Percentiles rank a stretch among this genome's conserved stretches.
Evolutionary conservation across 2,797 vertebrate genomes (phyloP).

Genomic region (Miichthys miiuy): DNA sequence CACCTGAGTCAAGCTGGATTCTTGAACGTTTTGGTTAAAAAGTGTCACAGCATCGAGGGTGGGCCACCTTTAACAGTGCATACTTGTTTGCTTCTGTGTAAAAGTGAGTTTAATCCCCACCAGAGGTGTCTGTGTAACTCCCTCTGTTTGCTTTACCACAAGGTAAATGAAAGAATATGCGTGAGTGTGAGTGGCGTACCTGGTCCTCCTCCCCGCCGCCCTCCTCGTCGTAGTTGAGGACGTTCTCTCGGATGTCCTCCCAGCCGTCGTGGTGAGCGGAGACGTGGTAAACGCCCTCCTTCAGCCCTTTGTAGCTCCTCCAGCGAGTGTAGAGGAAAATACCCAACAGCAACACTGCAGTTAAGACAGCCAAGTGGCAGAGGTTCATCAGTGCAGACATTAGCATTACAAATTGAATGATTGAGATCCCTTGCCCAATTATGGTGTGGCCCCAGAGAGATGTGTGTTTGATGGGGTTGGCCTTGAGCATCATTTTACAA

Average conservation of each 20-base stretch:
- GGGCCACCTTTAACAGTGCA: background rate
- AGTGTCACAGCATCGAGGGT: too few species aligned
- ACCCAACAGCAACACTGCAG: constrained; percentile 86
- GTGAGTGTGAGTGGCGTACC: constrained; percentile 68
- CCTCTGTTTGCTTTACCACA: background rate
- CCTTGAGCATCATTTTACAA: constrained; percentile 42
- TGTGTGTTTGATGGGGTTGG: constrained; percentile 32
- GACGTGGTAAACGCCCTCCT: constrained; percentile 86
- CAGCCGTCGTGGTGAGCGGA: constrained; percentile 88
- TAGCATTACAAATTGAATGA: constrained; percentile 31
- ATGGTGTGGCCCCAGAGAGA: constrained; percentile 10
- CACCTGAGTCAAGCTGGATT: too few species aligned
- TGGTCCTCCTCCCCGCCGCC: constrained; percentile 93
- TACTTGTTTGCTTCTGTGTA: background rate
- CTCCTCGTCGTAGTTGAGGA: constrained; percentile 93
- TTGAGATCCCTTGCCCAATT: constrained; percentile 43
- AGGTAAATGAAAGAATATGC: background rate
- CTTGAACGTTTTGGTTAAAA: too few species aligned
- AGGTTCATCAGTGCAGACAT: constrained; percentile 24
- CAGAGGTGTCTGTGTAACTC: background rate
- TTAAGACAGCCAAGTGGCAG: constrained; percentile 11
- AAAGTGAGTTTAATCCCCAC: background rate
- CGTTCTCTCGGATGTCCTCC: constrained; percentile 93
- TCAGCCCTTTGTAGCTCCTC: constrained; percentile 85
- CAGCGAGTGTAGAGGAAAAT: constrained; percentile 89